These are phyloP conservation scores for Luehdorfia chinensis DNA, from an alignment of 1,140 invertebrate species.

Conservation along the genomic window DNA sequence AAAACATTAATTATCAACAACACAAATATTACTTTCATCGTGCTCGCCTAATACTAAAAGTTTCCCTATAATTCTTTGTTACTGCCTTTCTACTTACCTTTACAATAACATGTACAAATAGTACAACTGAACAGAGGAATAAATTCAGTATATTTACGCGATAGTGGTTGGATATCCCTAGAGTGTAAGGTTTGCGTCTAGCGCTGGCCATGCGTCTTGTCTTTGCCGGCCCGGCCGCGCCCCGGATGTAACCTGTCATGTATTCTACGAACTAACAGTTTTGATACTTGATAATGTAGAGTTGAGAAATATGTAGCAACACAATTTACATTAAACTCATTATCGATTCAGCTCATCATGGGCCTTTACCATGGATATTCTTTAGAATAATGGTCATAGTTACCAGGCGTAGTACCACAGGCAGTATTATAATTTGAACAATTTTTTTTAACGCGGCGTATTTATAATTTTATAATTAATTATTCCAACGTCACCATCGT, in stretches of 20 bases:
- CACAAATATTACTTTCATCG: too few relatives aligned
- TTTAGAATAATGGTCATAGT: too few relatives aligned
- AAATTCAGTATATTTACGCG: constrained; percentile 12
- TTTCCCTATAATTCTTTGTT: too few relatives aligned
- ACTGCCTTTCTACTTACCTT: too few relatives aligned
- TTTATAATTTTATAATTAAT: too few relatives aligned
- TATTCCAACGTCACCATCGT: too few relatives aligned
- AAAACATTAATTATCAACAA: too few relatives aligned
- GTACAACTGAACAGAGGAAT: constrained; percentile 2
- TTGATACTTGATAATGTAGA: constrained; percentile 40
- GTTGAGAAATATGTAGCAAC: background rate
- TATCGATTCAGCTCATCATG: background rate
- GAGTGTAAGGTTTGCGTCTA: constrained; percentile 29
- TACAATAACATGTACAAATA: background rate
- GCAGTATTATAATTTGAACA: too few relatives aligned
- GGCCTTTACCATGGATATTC: too few relatives aligned
- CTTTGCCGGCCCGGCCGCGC: constrained; percentile 34
- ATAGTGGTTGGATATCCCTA: constrained; percentile 29
- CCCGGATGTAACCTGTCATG: constrained; percentile 33
- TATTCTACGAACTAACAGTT: constrained; percentile 13
- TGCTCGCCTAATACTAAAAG: too few relatives aligned
- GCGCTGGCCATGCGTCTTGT: constrained; percentile 59
- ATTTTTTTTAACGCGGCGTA: too few relatives aligned
- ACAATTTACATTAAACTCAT: background rate
- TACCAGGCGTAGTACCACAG: too few relatives aligned